These are phyloP conservation scores for Meriones psammophilus DNA, from an alignment of 2,797 vertebrate genomes.

Conservation along the genomic window DNA sequence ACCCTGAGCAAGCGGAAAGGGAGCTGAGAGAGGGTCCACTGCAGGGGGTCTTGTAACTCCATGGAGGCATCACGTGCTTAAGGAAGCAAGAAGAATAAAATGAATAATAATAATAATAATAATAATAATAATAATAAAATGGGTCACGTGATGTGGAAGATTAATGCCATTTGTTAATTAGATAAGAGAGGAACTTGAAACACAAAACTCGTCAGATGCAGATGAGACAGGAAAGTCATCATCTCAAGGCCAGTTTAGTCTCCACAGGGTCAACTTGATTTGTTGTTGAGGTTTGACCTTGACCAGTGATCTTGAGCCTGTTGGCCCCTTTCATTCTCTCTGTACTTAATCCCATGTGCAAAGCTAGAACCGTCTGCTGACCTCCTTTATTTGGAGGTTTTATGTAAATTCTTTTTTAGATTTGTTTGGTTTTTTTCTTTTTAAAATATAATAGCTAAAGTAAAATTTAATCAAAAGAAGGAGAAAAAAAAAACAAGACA, in stretches of 20 bases:
- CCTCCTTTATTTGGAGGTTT: constrained; percentile 32
- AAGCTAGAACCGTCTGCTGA: neutral
- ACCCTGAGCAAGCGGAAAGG: neutral
- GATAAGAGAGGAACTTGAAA: neutral
- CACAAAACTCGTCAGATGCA: neutral
- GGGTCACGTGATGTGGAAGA: neutral
- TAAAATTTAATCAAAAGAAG: constrained; percentile 14
- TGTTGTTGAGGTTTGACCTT: neutral
- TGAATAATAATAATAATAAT: too few relatives aligned
- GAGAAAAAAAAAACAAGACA: neutral
- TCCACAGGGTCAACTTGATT: too few relatives aligned
- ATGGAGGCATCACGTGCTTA: neutral
- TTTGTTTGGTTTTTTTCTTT: constrained; percentile 37
- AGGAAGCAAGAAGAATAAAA: neutral
- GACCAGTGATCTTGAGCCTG: neutral
- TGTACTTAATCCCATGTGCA: neutral
- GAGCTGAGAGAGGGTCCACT: neutral
- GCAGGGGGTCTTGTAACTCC: too few relatives aligned
- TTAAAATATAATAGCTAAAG: constrained; percentile 37
- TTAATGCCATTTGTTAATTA: neutral
- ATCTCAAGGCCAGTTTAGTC: neutral
- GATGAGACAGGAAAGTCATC: neutral
- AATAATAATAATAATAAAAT: too few relatives aligned
- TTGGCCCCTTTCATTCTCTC: neutral
- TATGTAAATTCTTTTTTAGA: neutral